Base-by-base conservation (phyloP, 2,797 vertebrate genomes). In the Halcyon chelicuti region DNA sequence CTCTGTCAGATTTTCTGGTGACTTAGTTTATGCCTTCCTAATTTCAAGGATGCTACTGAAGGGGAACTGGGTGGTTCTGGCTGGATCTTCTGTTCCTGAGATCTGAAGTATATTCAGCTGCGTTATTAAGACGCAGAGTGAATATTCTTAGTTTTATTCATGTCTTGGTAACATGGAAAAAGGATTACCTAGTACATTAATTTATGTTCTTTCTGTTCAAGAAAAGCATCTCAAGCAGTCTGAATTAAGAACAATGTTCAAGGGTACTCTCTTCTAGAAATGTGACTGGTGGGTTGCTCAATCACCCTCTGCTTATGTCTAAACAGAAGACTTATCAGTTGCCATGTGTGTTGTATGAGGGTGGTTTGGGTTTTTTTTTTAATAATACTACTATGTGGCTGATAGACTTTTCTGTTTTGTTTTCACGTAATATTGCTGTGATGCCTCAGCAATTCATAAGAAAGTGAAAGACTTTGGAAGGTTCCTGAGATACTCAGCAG, bases 291-390 rank as follows among this genome's bases (percentile, higher is more conserved):
- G 28, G 14, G 18, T 20, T 73, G n/a, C 23, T 86, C 12, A n/a
- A 1, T 61, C 3, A 5, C 5, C 5, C 26, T 22, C 31, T 22
- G 2, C 22, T 84, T 89, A 37, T 0, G 3, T 19, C 26, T 58
- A 29, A 88, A 33, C 9, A 63, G 26, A 76, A 74, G 67, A 60
- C 5, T 15, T 72, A 12, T 25, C 74, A 2, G 13, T 74, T 72
- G 28, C 16, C 1, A 0, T 19, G 2, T 18, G 2, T 80, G 25
- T 58, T 57, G 5, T 68, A 10, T 68, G 46, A 29, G 20, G 5
- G 2, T 5, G 12, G 3, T 28, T 39, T 23, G 22, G 37, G 37
- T 39, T 25, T 28, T 39, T 39, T 51, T 62, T 71, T 78, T 37
- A 40, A 3, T 70, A 33, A 7, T 73, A 17, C 7, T 62, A 6